phyloP scores from a whole-genome alignment of 2,888 invertebrate species.

The Quadroppia sp. region DNA sequence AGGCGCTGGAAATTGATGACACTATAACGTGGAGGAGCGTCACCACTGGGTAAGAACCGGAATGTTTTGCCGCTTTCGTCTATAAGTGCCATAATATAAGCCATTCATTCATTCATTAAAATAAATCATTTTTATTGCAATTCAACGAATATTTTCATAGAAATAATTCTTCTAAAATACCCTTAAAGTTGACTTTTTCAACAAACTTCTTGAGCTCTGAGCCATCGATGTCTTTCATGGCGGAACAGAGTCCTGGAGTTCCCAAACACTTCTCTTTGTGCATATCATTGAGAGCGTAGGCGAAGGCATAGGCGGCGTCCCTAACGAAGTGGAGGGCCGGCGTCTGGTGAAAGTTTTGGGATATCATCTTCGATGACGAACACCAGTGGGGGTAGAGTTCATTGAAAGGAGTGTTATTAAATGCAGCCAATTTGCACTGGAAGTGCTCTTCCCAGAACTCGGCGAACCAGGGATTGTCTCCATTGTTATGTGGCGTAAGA shows the following conservation, averaged over 20 bases:
- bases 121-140: not conserved
- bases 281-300: constrained; percentile 57
- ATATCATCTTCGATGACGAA: constrained; percentile 36
- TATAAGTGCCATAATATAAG: too few species aligned
- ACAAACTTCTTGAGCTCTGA: constrained; percentile 54
- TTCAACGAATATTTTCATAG: not conserved
- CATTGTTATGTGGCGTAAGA: constrained; percentile 51
- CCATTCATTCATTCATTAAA: too few species aligned
- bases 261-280: constrained; percentile 53
- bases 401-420: constrained; percentile 44
- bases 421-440: constrained; percentile 50
- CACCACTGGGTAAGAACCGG: constrained; percentile 55
- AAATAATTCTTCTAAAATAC: constrained; percentile 49
- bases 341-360: constrained; percentile 53
- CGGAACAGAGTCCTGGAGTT: constrained; percentile 53
- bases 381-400: constrained; percentile 22
- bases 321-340: constrained; percentile 58
- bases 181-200: constrained; percentile 57
- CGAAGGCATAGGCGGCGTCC: constrained; percentile 59
- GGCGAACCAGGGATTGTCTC: constrained; percentile 57
- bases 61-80: constrained; percentile 57
- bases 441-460: constrained; percentile 58
- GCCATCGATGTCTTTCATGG: constrained; percentile 55
- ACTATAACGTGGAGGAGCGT: constrained; percentile 59
- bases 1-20: constrained; percentile 56